Conservation (phyloP, 2,797 vertebrate species). For the Poliocrania exsul region DNA sequence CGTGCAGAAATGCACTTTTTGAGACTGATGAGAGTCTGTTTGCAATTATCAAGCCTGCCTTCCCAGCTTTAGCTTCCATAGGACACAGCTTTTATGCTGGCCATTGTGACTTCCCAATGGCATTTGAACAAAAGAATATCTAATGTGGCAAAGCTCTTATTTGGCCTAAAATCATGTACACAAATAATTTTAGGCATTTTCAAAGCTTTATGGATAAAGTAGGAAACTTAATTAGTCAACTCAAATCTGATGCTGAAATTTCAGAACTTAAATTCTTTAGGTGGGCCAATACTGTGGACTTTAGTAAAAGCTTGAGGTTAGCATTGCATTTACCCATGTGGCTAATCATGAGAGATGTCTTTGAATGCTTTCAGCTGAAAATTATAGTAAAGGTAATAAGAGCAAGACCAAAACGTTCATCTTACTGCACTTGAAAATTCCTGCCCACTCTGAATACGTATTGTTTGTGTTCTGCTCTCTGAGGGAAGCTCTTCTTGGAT, state of each 20-base stretch:
- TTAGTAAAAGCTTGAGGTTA: neutral
- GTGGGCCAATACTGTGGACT: neutral
- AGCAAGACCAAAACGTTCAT: neutral
- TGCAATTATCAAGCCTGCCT: neutral
- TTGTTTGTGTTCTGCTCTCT: neutral
- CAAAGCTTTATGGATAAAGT: neutral
- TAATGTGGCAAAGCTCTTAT: conserved; percentile 43
- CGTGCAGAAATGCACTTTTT: neutral
- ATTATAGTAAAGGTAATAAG: neutral
- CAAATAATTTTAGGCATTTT: neutral
- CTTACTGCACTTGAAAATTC: neutral
- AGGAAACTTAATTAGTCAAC: conserved; percentile 5
- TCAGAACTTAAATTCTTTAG: neutral
- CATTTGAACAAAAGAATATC: conserved; percentile 56
- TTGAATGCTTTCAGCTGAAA: neutral
- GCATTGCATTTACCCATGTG: neutral
- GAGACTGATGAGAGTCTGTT: neutral
- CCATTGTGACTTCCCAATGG: conserved; percentile 35
- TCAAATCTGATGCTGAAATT: neutral
- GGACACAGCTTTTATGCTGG: conserved; percentile 10
- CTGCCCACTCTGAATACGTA: neutral
- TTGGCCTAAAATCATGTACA: conserved; percentile 25
- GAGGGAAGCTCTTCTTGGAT: neutral
- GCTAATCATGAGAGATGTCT: neutral
- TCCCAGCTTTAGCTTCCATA: conserved; percentile 19